Evolutionary conservation across 1,140 invertebrate species (phyloP).

Genomic region (Patella vulgata): DNA sequence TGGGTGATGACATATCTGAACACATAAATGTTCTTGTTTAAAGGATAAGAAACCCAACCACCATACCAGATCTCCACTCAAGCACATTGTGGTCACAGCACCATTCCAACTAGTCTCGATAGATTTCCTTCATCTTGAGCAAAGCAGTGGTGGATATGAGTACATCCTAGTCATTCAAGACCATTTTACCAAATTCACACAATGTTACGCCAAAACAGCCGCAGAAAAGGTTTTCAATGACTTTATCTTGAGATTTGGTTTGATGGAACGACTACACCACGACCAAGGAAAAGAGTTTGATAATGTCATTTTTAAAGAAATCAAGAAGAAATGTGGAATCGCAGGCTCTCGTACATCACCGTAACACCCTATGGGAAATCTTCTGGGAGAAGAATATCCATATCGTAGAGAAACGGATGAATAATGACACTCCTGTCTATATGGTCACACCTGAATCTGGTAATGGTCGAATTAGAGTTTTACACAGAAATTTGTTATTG

Average conservation of each 20-base stretch:
- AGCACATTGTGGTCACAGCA: slow-evolving; percentile 15
- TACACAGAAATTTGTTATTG: slow-evolving; percentile 25
- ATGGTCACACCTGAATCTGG: slow-evolving; percentile 19
- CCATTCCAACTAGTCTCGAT: slow-evolving; percentile 31
- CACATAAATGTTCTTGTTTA: slow-evolving; percentile 9
- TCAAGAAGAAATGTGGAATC: slow-evolving; percentile 6
- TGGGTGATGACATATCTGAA: slow-evolving; percentile 15
- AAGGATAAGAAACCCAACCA: slow-evolving; percentile 12
- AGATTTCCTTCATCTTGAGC: slow-evolving; percentile 30
- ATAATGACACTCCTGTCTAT: slow-evolving; percentile 31
- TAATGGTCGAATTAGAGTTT: slow-evolving; percentile 3
- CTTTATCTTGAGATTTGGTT: slow-evolving; percentile 33
- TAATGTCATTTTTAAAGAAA: slow-evolving; percentile 7
- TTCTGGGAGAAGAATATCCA: slow-evolving; percentile 29
- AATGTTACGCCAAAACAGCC: slow-evolving; percentile 30
- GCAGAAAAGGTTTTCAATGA: slow-evolving; percentile 31
- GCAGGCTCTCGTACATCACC: slow-evolving; percentile 6
- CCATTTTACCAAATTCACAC: slow-evolving; percentile 36
- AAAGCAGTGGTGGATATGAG: slow-evolving; percentile 28
- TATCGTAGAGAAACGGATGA: slow-evolving; percentile 9
- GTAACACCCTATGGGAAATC: slow-evolving; percentile 12
- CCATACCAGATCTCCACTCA: slow-evolving; percentile 5
- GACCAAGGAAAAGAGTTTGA: slow-evolving; percentile 21
- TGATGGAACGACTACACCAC: slow-evolving; percentile 12
- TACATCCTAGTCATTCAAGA: slow-evolving; percentile 46